Conservation (phyloP, 2,888 invertebrate species). For the Oscheius sp. region DNA sequence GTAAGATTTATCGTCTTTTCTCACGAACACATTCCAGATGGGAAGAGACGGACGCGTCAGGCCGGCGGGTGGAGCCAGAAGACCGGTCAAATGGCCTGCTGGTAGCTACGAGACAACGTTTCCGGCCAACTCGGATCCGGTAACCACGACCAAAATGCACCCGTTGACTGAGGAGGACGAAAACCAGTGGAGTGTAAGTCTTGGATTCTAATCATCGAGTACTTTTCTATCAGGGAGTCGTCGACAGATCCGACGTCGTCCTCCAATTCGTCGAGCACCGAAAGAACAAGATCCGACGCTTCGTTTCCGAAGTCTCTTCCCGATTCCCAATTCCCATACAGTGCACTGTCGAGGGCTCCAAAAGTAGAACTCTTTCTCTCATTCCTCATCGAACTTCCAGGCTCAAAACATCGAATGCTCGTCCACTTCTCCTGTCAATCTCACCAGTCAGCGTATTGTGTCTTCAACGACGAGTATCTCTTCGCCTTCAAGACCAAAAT, state of each 20-base stretch:
- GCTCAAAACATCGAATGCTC: slow-evolving; percentile 86
- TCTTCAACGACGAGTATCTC: slow-evolving; percentile 79
- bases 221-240: slow-evolving; percentile 35
- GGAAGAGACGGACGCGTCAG: slow-evolving; percentile 65
- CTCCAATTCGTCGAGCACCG: slow-evolving; percentile 97
- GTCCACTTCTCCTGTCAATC: slow-evolving; percentile 90
- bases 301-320: slow-evolving; percentile 87
- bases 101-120: slow-evolving; percentile 54
- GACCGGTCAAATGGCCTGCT: slow-evolving; percentile 50
- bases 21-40: slow-evolving; percentile 38
- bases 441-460: slow-evolving; percentile 82
- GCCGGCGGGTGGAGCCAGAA: slow-evolving; percentile 47
- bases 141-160: slow-evolving; percentile 56
- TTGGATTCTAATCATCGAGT: neutral
- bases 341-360: slow-evolving; percentile 87
- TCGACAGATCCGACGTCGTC: slow-evolving; percentile 77
- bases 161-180: slow-evolving; percentile 49
- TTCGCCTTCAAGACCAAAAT: slow-evolving; percentile 79
- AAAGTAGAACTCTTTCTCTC: slow-evolving; percentile 42
- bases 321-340: slow-evolving; percentile 90
- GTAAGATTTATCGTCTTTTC: slow-evolving; percentile 6
- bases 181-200: slow-evolving; percentile 30
- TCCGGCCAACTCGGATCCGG: slow-evolving; percentile 52
- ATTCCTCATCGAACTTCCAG: slow-evolving; percentile 24
- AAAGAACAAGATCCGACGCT: slow-evolving; percentile 88